Evolutionary conservation across 2,797 vertebrate genomes (phyloP).

Genomic region (Moxostoma hubbsi): DNA sequence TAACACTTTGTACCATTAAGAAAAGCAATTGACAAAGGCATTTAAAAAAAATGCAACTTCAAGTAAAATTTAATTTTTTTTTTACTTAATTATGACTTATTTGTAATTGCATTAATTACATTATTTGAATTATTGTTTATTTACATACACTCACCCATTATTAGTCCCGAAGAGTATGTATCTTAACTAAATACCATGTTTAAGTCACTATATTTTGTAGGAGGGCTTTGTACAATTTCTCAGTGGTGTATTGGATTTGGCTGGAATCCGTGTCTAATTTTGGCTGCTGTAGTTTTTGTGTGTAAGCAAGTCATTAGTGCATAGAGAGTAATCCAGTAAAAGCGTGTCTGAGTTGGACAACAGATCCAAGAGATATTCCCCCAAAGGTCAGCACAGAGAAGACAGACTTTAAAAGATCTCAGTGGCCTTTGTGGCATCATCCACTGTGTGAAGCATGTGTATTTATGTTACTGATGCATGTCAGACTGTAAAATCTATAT

Average conservation of each 20-base stretch:
- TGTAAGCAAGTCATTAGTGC: slow-evolving; percentile 12
- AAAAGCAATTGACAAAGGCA: too few species aligned
- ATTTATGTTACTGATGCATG: too few species aligned
- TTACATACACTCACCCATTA: background rate
- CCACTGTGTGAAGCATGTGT: too few species aligned
- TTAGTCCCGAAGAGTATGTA: background rate
- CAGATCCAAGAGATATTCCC: slow-evolving; percentile 15
- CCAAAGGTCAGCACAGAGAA: background rate
- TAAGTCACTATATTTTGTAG: slow-evolving; percentile 4
- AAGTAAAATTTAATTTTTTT: too few species aligned
- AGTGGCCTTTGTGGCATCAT: background rate
- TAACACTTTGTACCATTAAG: too few species aligned
- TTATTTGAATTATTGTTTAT: too few species aligned
- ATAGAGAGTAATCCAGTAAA: slow-evolving; percentile 17
- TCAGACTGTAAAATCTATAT: too few species aligned
- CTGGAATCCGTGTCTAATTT: slow-evolving; percentile 16
- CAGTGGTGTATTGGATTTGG: slow-evolving; percentile 30
- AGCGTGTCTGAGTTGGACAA: background rate
- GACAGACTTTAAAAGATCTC: background rate
- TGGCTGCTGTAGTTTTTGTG: background rate
- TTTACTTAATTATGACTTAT: too few species aligned
- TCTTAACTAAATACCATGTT: slow-evolving; percentile 20
- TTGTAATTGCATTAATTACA: too few species aligned
- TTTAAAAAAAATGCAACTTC: too few species aligned
- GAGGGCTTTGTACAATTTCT: background rate